Evolutionary conservation across 2,797 vertebrate genomes (phyloP).

Genomic region (Manis pentadactyla): DNA sequence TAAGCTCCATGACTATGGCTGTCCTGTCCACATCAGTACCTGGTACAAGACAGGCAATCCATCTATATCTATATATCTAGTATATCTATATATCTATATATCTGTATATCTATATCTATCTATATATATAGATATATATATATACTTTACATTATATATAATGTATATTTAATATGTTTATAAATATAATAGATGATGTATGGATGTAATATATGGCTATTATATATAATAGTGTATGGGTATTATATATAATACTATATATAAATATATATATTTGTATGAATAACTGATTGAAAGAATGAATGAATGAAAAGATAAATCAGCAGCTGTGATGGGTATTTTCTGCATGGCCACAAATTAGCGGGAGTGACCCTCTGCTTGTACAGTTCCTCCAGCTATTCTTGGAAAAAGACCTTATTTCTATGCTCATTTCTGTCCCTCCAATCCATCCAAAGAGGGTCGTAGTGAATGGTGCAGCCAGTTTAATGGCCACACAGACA

Average conservation of each 20-base stretch:
- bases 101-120: too few species aligned
- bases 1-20: neutral
- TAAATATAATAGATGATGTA: too few species aligned
- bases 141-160: too few species aligned
- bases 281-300: too few species aligned
- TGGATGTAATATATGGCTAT: too few species aligned
- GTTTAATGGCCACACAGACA: neutral
- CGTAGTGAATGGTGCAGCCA: neutral
- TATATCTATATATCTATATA: too few species aligned
- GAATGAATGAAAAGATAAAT: neutral
- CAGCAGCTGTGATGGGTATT: neutral
- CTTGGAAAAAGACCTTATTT: neutral
- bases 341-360: neutral
- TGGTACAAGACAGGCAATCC: neutral
- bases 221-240: too few species aligned
- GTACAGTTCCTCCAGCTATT: rapidly evolving
- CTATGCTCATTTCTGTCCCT: neutral
- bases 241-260: too few species aligned
- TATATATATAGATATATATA: too few species aligned
- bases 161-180: neutral
- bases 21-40: rapidly evolving
- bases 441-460: neutral
- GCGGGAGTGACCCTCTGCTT: too few species aligned
- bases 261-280: too few species aligned
- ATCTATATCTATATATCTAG: too few species aligned